Conservation (phyloP, 1,140 invertebrate genomes). For the Drosophila tsacasi region DNA sequence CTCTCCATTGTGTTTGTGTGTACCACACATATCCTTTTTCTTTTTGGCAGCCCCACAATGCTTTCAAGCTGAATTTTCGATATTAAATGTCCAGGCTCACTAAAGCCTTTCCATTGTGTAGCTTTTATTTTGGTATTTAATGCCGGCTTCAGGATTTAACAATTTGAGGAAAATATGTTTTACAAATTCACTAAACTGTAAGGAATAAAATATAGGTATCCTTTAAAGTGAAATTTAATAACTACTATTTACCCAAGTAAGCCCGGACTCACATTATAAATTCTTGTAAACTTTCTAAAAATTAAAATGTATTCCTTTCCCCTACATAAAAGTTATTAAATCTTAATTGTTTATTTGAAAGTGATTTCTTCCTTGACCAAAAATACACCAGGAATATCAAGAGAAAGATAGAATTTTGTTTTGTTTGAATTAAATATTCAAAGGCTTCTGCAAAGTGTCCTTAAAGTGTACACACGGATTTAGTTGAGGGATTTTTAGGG, state of each 20-base stretch:
- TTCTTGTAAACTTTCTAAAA: background rate
- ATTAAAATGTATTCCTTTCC: background rate
- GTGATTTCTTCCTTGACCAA: conserved; percentile 5
- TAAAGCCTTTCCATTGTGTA: conserved; percentile 25
- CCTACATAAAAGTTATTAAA: conserved; percentile 1
- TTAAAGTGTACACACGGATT: conserved; percentile 76
- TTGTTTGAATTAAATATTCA: conserved; percentile 65
- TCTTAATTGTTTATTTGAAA: conserved; percentile 31
- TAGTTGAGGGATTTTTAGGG: conserved; percentile 64
- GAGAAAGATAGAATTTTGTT: conserved; percentile 32
- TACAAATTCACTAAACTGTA: background rate
- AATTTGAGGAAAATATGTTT: background rate
- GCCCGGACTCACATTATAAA: background rate
- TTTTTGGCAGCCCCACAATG: conserved; percentile 18
- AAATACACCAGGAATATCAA: conserved; percentile 1
- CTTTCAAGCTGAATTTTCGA: conserved; percentile 23
- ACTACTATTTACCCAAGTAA: background rate
- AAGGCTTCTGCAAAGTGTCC: conserved; percentile 65
- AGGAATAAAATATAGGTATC: background rate
- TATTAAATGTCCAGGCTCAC: conserved; percentile 21
- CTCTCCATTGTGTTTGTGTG: conserved; percentile 24
- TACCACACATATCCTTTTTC: conserved; percentile 31
- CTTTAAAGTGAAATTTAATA: background rate
- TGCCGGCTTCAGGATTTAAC: background rate
- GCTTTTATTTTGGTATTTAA: conserved; percentile 14